Percentiles rank a stretch among this genome's conserved stretches.
Conservation (phyloP, 2,888 invertebrate genomes). For the Andrena fulva region DNA sequence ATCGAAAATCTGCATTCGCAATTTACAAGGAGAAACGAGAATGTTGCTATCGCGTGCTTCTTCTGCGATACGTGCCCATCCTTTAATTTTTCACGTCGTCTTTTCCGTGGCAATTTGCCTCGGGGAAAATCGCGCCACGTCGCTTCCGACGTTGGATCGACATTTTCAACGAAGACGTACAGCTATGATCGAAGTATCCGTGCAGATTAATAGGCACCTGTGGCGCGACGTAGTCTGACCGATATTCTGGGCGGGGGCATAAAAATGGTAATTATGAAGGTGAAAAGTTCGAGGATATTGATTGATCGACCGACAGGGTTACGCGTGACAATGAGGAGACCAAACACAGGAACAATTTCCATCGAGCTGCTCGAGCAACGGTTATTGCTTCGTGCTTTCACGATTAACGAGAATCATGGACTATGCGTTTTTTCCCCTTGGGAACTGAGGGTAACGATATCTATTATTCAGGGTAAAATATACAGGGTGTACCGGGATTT, state of each 20-base stretch:
- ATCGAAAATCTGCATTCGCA: slow-evolving; percentile 13
- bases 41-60: not conserved
- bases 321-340: not conserved
- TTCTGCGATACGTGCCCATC: not conserved
- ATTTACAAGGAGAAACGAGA: slow-evolving; percentile 32
- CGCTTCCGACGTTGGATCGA: slow-evolving; percentile 6
- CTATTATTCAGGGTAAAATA: no score
- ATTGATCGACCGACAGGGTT: not conserved
- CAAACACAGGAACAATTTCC: not conserved
- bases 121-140: slow-evolving; percentile 1
- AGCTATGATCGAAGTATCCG: slow-evolving; percentile 24
- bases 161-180: slow-evolving; percentile 4
- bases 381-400: not conserved
- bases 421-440: not conserved
- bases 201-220: slow-evolving; percentile 29
- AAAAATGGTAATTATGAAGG: slow-evolving; percentile 51
- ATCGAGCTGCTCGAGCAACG: not conserved
- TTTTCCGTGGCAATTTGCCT: slow-evolving; percentile 15
- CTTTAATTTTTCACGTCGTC: not conserved
- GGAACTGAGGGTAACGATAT: not conserved
- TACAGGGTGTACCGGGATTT: no score
- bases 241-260: not conserved
- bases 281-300: slow-evolving; percentile 36
- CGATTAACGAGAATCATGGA: not conserved
- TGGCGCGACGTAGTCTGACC: not conserved